Percentiles rank a stretch among this genome's conserved stretches.
phyloP scores from a whole-genome alignment of 2,888 invertebrate genomes.

The Laspeyria flexula region DNA sequence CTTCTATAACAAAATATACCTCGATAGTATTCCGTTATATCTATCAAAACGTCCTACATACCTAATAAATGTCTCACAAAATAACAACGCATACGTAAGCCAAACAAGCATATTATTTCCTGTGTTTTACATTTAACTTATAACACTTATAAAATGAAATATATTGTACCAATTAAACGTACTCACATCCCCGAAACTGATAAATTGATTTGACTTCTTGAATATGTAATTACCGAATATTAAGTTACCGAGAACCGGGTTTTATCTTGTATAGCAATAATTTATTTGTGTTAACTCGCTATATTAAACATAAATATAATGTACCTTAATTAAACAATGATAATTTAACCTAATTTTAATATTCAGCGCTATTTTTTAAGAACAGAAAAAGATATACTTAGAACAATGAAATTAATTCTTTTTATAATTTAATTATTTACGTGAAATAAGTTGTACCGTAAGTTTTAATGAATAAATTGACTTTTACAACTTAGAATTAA shows the following conservation, averaged over 20 bases:
- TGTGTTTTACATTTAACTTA: not conserved
- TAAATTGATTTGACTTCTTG: slow-evolving; percentile 21
- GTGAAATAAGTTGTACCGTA: not conserved
- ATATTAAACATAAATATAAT: not conserved
- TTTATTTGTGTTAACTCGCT: not conserved
- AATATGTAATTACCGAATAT: slow-evolving; percentile 14
- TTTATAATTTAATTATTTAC: not conserved
- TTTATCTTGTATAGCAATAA: slow-evolving; percentile 6
- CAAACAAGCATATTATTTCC: not conserved
- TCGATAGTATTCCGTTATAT: too few relatives aligned
- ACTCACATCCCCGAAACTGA: slow-evolving; percentile 21
- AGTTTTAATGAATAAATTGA: not conserved
- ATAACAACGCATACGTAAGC: not conserved
- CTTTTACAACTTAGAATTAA: not conserved
- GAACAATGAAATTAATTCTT: not conserved
- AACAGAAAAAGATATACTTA: not conserved
- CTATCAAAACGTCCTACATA: too few relatives aligned
- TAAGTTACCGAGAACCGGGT: slow-evolving; percentile 10
- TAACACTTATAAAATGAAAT: not conserved
- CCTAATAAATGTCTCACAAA: not conserved
- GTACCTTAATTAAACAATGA: not conserved
- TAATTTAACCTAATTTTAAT: not conserved
- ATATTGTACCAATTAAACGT: not conserved
- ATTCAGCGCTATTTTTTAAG: not conserved
- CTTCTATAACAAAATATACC: too few relatives aligned